Evolutionary conservation across 2,888 invertebrate genomes (phyloP).

Genomic region (Hirtodrosophila confusa): DNA sequence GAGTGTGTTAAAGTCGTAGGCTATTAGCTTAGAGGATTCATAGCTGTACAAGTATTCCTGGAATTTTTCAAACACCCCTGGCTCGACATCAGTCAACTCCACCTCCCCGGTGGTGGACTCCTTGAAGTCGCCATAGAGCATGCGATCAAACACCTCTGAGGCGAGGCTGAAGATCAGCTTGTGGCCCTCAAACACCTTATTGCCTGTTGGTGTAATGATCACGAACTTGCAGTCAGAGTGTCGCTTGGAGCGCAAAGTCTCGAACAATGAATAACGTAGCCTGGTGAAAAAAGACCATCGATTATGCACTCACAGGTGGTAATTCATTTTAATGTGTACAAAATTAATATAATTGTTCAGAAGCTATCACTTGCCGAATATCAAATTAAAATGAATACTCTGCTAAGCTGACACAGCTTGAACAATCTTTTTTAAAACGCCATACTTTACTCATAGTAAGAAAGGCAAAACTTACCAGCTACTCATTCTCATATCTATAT

Average conservation of each 20-base stretch:
- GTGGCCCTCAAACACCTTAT: conserved; percentile 28
- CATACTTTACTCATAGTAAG: too few species aligned
- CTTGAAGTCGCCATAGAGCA: conserved; percentile 38
- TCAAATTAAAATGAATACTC: too few species aligned
- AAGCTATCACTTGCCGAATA: too few species aligned
- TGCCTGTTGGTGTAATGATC: conserved; percentile 1
- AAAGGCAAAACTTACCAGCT: too few species aligned
- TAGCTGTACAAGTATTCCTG: conserved; percentile 13
- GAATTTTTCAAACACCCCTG: conserved; percentile 14
- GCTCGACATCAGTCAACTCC: conserved; percentile 22
- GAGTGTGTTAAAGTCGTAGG: conserved; percentile 6
- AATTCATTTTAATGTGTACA: too few species aligned
- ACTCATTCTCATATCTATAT: too few species aligned
- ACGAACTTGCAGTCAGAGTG: conserved; percentile 15
- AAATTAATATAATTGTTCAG: too few species aligned
- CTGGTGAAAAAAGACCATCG: not conserved
- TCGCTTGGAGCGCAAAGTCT: not conserved
- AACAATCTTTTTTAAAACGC: too few species aligned
- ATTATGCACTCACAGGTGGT: too few species aligned
- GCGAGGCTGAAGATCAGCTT: conserved; percentile 39
- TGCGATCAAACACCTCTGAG: conserved; percentile 45
- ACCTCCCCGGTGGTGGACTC: conserved; percentile 30
- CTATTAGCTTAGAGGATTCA: not conserved
- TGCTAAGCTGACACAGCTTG: too few species aligned
- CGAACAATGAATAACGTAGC: not conserved